Evolutionary conservation across 2,888 invertebrate species (phyloP).

Genomic region (Ormia ochracea): DNA sequence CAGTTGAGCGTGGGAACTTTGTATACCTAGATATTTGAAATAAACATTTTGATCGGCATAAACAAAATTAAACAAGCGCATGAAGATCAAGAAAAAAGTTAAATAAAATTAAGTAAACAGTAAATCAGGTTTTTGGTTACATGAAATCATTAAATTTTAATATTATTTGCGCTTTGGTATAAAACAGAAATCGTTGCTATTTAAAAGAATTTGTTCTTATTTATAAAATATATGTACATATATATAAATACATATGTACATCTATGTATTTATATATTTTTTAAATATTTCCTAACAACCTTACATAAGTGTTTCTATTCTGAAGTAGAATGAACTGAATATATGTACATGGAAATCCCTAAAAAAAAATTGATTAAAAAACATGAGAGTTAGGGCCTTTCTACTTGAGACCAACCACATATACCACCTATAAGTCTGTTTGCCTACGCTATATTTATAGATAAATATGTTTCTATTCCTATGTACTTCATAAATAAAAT

Average conservation of each 20-base stretch:
- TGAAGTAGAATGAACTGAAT: no score
- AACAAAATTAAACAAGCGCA: conserved; percentile 31
- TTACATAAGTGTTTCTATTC: background rate
- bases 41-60: conserved; percentile 39
- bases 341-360: no score
- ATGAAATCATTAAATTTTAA: conserved; percentile 58
- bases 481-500: background rate
- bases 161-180: background rate
- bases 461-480: background rate
- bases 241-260: background rate
- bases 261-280: background rate
- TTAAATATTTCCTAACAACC: background rate
- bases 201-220: background rate
- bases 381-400: no score
- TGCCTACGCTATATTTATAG: background rate
- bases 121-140: conserved; percentile 71
- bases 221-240: background rate
- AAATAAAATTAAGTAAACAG: conserved; percentile 64
- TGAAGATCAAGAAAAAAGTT: background rate
- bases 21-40: conserved; percentile 45
- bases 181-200: background rate
- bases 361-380: no score
- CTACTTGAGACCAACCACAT: background rate
- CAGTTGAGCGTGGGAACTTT: conserved; percentile 68
- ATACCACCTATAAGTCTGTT: background rate